Conservation (phyloP, 2,888 invertebrate genomes). For the Xylocampa areola region DNA sequence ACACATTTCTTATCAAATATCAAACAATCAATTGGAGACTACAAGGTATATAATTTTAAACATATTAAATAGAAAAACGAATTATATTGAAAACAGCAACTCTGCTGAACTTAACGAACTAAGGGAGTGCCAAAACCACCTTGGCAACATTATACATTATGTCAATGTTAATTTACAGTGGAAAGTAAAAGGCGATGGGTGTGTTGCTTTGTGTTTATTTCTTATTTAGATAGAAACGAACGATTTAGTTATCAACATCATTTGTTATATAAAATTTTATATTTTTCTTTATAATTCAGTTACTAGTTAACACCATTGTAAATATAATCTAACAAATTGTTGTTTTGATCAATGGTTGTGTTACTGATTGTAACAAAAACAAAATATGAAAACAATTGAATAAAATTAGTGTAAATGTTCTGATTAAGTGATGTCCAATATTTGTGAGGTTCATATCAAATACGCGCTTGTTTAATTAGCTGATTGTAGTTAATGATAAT, state of each 20-base stretch:
- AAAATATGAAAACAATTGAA: slow-evolving; percentile 54
- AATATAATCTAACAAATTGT: slow-evolving; percentile 46
- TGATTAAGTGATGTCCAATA: slow-evolving; percentile 45
- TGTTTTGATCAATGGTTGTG: slow-evolving; percentile 47
- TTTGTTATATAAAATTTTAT: slow-evolving; percentile 18
- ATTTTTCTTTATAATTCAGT: slow-evolving; percentile 18
- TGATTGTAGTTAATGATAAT: slow-evolving; percentile 58
- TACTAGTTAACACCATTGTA: slow-evolving; percentile 34
- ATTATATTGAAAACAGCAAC: too few relatives aligned
- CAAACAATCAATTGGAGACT: too few relatives aligned
- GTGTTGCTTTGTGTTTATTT: slow-evolving; percentile 82
- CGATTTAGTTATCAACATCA: slow-evolving; percentile 54
- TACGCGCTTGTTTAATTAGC: slow-evolving; percentile 33
- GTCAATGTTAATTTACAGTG: slow-evolving; percentile 79
- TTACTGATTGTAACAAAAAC: slow-evolving; percentile 56
- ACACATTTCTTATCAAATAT: too few relatives aligned
- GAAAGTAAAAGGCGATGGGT: slow-evolving; percentile 84
- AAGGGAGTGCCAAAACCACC: slow-evolving; percentile 17
- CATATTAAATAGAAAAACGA: too few relatives aligned
- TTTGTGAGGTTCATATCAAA: slow-evolving; percentile 33
- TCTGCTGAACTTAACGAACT: slow-evolving; percentile 7
- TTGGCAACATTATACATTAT: slow-evolving; percentile 55
- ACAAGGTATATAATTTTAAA: too few relatives aligned
- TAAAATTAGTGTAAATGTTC: slow-evolving; percentile 44
- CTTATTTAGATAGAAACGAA: slow-evolving; percentile 64